Evolutionary conservation across 2,797 vertebrate species (phyloP).

Genomic region (Pogonophryne albipinna): DNA sequence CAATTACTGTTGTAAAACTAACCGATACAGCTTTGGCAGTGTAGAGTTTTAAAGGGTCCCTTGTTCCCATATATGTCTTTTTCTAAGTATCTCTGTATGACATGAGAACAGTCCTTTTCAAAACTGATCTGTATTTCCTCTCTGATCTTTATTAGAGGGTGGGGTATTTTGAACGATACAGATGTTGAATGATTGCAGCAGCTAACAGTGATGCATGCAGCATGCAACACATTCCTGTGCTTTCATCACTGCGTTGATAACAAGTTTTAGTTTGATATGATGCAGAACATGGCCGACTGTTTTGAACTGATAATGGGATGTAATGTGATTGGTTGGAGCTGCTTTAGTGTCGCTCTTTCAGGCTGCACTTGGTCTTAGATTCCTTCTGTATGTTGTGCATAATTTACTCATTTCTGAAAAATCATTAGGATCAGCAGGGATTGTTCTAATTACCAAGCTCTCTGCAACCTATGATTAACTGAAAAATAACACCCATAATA

Average conservation of each 20-base stretch:
- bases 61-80: neutral
- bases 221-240: neutral
- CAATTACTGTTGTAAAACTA: neutral
- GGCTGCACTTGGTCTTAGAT: neutral
- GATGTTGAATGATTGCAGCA: slow-evolving; percentile 8
- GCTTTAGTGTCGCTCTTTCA: neutral
- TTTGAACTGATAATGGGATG: neutral
- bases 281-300: neutral
- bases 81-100: neutral
- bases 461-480: slow-evolving; percentile 18
- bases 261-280: neutral
- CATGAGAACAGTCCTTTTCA: neutral
- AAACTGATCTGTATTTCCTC: neutral
- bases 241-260: neutral
- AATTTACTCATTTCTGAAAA: slow-evolving; percentile 31
- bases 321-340: slow-evolving; percentile 9
- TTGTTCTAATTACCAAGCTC: slow-evolving; percentile 28
- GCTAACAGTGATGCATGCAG: neutral
- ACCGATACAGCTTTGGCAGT: neutral
- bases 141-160: neutral
- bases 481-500: slow-evolving; percentile 17
- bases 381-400: slow-evolving; percentile 1
- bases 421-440: slow-evolving; percentile 28
- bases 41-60: neutral
- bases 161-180: slow-evolving; percentile 9